A percentile compares a stretch with the other conserved stretches of the same genome.
These are phyloP conservation scores for Narcine bancroftii DNA, from an alignment of 2,113 vertebrate genomes.

Conservation along the genomic window DNA sequence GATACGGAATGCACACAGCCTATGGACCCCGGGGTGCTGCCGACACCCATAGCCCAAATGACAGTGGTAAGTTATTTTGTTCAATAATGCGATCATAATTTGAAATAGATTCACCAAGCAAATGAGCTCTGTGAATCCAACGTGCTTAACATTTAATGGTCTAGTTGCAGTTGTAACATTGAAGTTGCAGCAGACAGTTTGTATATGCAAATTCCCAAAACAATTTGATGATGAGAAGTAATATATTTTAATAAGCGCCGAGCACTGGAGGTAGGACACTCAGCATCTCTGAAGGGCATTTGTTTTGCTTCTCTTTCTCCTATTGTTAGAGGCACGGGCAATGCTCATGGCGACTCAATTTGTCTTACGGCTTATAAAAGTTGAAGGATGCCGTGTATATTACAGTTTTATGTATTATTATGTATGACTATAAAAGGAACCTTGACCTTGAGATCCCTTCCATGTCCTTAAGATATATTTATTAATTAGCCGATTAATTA, in stretches of 20 bases:
- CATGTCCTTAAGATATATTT: not conserved
- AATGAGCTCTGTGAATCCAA: not conserved
- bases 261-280: too few species aligned
- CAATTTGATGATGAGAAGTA: not conserved
- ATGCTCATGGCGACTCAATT: too few species aligned
- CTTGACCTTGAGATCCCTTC: not conserved
- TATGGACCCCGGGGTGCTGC: too few species aligned
- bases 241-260: not conserved
- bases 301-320: too few species aligned
- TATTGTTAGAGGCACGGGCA: too few species aligned
- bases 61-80: not conserved
- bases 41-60: too few species aligned
- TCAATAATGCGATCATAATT: not conserved
- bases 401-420: too few species aligned
- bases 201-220: not conserved
- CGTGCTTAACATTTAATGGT: not conserved
- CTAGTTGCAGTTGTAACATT: not conserved
- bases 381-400: too few species aligned
- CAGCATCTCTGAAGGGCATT: too few species aligned
- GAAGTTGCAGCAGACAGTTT: not conserved
- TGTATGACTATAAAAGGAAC: too few species aligned
- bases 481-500: not conserved
- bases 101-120: not conserved
- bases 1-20: too few species aligned
- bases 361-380: too few species aligned